A percentile compares a stretch with the other conserved stretches of the same genome.
phyloP scores from a whole-genome alignment of 2,888 invertebrate species.

The Perizoma flavofasciatum region DNA sequence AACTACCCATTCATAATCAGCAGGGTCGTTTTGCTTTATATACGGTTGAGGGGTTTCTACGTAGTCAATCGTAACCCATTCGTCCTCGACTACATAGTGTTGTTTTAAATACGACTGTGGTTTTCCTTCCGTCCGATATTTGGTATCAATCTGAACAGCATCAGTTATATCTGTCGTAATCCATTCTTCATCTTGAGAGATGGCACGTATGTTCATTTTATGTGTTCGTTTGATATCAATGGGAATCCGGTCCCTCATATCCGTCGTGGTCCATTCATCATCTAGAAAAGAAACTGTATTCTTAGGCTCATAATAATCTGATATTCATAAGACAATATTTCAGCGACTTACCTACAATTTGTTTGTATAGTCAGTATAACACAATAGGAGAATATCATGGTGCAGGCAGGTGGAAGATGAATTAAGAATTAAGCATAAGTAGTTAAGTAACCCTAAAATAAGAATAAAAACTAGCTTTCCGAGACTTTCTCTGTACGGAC shows the following conservation, averaged over 20 bases:
- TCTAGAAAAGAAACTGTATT: conserved; percentile 25
- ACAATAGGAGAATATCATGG: too few species aligned
- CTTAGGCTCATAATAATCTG: conserved; percentile 10
- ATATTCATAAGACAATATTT: background rate
- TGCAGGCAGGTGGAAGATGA: too few species aligned
- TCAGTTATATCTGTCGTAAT: conserved; percentile 9
- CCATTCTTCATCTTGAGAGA: conserved; percentile 6
- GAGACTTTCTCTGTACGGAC: too few species aligned
- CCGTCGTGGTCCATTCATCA: conserved; percentile 22
- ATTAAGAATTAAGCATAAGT: too few species aligned
- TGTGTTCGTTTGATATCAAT: background rate
- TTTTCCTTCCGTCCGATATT: background rate
- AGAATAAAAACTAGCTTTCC: too few species aligned
- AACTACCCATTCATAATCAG: conserved; percentile 9
- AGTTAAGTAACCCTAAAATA: too few species aligned
- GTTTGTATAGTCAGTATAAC: too few species aligned
- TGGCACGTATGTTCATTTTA: conserved; percentile 1
- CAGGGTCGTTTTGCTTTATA: background rate
- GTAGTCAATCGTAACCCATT: conserved; percentile 1
- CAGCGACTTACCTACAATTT: background rate
- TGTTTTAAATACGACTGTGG: background rate
- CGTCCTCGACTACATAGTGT: background rate
- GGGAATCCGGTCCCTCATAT: background rate
- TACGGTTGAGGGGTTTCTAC: too few species aligned
- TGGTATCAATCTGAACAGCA: background rate